Conservation (phyloP, 2,113 vertebrate species). For the Cromileptes altivelis region DNA sequence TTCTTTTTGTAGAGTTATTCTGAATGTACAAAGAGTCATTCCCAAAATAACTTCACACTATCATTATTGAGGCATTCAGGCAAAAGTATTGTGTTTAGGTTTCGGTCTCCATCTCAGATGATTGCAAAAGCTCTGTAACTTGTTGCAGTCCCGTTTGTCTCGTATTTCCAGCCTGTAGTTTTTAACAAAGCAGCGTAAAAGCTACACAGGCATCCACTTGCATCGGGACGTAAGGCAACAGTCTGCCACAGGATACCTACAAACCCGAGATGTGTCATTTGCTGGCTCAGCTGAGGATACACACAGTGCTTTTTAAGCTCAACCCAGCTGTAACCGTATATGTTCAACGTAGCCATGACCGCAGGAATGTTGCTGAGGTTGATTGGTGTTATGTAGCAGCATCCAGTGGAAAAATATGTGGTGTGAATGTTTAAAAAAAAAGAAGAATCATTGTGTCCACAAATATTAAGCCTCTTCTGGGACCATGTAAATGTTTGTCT, state of each 20-base stretch:
- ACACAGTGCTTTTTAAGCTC: conserved; percentile 63
- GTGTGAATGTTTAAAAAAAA: conserved; percentile 49
- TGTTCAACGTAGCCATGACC: conserved; percentile 55
- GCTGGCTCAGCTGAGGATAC: conserved; percentile 57
- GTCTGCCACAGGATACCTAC: conserved; percentile 62
- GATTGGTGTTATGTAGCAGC: conserved; percentile 60
- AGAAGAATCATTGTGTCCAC: conserved; percentile 48
- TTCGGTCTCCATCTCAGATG: neutral
- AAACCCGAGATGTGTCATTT: conserved; percentile 55
- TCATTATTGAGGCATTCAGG: neutral
- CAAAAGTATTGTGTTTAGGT: neutral
- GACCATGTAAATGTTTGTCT: conserved; percentile 43
- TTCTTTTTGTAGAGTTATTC: neutral
- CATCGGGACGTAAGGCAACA: neutral
- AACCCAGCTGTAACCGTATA: conserved; percentile 62
- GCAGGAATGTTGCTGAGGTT: conserved; percentile 66
- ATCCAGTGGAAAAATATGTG: conserved; percentile 67
- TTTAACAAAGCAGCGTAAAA: conserved; percentile 23
- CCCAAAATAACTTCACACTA: neutral
- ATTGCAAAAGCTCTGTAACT: conserved; percentile 5
- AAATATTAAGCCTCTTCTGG: conserved; percentile 59
- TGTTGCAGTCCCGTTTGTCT: conserved; percentile 15
- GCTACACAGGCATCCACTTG: conserved; percentile 19
- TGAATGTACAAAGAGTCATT: neutral
- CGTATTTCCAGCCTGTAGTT: conserved; percentile 8